A percentile compares a stretch with the other conserved stretches of the same genome.
Evolutionary conservation across 2,888 invertebrate genomes (phyloP).

Genomic region (Amphipoea oculea): DNA sequence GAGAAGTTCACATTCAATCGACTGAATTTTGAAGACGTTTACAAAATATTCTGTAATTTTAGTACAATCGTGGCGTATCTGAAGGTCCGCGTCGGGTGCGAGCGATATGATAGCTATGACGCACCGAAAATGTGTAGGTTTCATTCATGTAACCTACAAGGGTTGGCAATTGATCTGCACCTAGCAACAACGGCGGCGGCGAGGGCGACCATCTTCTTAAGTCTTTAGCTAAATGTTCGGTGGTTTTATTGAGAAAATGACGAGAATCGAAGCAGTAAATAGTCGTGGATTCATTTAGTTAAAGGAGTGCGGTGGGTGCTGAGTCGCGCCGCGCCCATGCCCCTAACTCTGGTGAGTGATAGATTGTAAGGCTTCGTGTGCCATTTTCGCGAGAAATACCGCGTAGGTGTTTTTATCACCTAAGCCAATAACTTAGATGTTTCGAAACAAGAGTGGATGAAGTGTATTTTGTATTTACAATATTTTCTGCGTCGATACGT

Average conservation of each 20-base stretch:
- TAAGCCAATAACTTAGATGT: constrained; percentile 74
- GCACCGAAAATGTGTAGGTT: constrained; percentile 83
- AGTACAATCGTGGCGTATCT: constrained; percentile 53
- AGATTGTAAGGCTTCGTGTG: constrained; percentile 88
- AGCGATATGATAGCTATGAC: constrained; percentile 75
- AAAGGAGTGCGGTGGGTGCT: constrained; percentile 83
- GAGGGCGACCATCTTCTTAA: constrained; percentile 77
- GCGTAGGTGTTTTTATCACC: constrained; percentile 72
- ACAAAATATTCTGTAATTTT: constrained; percentile 60
- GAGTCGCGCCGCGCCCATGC: constrained; percentile 89
- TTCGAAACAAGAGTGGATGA: constrained; percentile 60
- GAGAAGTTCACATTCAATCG: constrained; percentile 68
- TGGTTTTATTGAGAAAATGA: constrained; percentile 81
- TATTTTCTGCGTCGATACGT: constrained; percentile 31
- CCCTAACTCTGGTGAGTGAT: constrained; percentile 88
- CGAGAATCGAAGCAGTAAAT: constrained; percentile 80
- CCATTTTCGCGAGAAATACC: constrained; percentile 81
- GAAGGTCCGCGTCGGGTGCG: constrained; percentile 62
- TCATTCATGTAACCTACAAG: constrained; percentile 87
- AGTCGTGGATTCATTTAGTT: constrained; percentile 87
- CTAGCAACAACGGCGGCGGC: constrained; percentile 85
- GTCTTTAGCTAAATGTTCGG: constrained; percentile 79
- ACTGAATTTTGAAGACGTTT: constrained; percentile 66
- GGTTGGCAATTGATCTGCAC: constrained; percentile 84
- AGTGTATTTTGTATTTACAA: constrained; percentile 59